Percentiles rank a stretch among this genome's conserved stretches.
Conservation (phyloP, 2,113 vertebrate genomes). For the Puma concolor region DNA sequence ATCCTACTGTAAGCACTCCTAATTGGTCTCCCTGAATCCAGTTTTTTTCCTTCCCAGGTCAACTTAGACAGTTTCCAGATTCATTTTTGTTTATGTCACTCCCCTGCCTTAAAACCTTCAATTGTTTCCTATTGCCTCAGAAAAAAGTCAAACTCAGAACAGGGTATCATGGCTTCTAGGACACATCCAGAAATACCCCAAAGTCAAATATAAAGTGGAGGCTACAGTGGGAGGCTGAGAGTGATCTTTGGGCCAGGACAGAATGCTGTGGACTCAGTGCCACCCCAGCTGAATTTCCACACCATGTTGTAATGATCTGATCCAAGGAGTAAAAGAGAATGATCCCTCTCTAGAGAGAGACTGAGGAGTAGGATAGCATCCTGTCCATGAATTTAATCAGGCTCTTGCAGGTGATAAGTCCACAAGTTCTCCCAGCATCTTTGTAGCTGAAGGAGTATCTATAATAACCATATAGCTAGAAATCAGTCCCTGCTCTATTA, state of each 20-base stretch:
- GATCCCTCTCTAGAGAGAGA: not conserved
- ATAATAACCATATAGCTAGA: not conserved
- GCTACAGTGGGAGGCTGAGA: too few relatives aligned
- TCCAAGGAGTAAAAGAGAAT: not conserved
- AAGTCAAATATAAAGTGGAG: not conserved
- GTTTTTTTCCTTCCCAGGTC: not conserved
- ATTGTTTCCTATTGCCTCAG: not conserved
- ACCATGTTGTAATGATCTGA: not conserved
- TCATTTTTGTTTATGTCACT: not conserved
- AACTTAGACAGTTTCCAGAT: not conserved
- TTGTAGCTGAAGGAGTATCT: not conserved
- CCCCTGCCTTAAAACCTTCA: not conserved
- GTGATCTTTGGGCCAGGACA: too few relatives aligned
- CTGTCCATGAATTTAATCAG: not conserved
- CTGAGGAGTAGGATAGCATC: not conserved
- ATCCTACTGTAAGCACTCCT: not conserved
- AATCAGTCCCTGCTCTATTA: not conserved
- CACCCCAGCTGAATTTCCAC: not conserved
- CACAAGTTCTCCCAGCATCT: not conserved
- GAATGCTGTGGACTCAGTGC: accelerated
- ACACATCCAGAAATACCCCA: not conserved
- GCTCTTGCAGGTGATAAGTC: not conserved
- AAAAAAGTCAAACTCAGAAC: not conserved
- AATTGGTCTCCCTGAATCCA: not conserved
- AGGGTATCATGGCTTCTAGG: not conserved